Conservation (phyloP, 2,797 vertebrate species). For the Tachyglossus aculeatus region DNA sequence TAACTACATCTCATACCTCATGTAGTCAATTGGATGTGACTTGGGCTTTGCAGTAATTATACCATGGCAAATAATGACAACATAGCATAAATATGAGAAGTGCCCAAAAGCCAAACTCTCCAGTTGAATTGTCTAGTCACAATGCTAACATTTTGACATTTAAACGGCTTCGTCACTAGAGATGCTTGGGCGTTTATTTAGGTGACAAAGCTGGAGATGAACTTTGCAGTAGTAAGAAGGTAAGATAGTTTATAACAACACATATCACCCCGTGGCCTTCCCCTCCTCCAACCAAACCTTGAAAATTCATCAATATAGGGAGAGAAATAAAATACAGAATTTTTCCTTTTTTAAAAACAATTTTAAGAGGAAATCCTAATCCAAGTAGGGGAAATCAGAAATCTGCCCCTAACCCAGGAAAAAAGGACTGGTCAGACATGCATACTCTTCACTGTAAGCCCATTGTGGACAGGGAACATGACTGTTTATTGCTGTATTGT, state of each 20-base stretch:
- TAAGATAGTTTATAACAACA: conserved; percentile 23
- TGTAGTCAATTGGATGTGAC: neutral
- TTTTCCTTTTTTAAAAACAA: no score
- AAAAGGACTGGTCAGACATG: no score
- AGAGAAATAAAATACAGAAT: no score
- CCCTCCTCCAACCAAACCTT: neutral
- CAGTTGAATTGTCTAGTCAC: neutral
- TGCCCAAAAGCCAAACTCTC: neutral
- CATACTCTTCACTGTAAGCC: no score
- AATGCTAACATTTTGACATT: neutral
- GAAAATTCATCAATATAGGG: no score
- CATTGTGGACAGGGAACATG: no score
- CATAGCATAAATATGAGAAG: neutral
- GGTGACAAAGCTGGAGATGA: neutral
- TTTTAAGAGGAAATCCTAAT: no score
- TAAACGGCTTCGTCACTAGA: neutral
- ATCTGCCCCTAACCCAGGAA: no score
- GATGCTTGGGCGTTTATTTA: neutral
- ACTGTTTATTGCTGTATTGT: no score
- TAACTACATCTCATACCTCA: neutral
- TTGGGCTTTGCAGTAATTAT: neutral
- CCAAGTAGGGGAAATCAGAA: no score
- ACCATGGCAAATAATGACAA: rapidly evolving
- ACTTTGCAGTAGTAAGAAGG: neutral
- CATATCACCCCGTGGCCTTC: neutral